These are phyloP conservation scores for Dryadula phaetusa DNA, from an alignment of 2,888 invertebrate genomes.

Conservation along the genomic window DNA sequence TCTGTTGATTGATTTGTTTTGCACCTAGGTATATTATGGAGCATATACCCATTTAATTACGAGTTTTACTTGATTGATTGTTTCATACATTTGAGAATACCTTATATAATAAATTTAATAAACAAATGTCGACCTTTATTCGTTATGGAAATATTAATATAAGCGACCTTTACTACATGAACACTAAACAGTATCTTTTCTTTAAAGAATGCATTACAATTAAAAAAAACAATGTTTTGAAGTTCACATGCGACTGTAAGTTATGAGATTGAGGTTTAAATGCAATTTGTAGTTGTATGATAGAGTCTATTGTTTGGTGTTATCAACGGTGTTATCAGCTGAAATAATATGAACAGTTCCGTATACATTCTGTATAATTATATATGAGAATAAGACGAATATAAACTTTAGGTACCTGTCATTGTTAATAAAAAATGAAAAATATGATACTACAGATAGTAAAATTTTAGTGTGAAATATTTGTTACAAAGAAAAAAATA, in stretches of 20 bases:
- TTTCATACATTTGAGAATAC: no score
- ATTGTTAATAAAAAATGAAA: constrained; percentile 8
- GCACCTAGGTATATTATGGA: no score
- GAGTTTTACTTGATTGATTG: no score
- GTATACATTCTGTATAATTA: constrained; percentile 45
- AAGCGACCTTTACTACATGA: background rate
- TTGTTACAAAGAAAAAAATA: no score
- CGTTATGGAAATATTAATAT: no score
- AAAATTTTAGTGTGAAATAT: no score
- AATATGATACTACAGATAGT: no score
- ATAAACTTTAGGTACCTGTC: background rate
- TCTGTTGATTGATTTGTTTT: no score
- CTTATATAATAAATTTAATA: no score
- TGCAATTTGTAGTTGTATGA: constrained; percentile 74
- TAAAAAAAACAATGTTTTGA: background rate
- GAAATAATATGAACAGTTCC: constrained; percentile 56
- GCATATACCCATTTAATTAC: no score
- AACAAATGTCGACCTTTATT: no score
- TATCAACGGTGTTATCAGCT: constrained; percentile 55
- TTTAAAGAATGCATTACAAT: background rate
- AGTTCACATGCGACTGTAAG: constrained; percentile 52
- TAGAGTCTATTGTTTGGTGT: constrained; percentile 65
- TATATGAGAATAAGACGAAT: constrained; percentile 2
- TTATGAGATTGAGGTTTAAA: constrained; percentile 69
- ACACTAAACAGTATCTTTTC: no score